Conservation (phyloP, 2,113 vertebrate species). For the Hystrix brachyura region DNA sequence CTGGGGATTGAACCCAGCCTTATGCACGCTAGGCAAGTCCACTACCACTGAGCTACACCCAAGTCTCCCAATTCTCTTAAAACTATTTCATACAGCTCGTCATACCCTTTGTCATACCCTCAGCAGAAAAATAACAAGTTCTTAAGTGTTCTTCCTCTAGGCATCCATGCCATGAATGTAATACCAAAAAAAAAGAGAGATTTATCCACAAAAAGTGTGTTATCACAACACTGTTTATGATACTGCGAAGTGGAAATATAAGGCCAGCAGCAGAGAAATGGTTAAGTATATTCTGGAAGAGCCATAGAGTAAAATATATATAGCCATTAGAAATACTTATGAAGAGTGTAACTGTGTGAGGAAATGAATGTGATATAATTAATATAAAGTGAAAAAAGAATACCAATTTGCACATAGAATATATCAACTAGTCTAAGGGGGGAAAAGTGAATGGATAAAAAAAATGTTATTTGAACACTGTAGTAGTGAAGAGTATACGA, state of each 20-base stretch:
- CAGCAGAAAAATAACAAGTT: background rate
- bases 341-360: background rate
- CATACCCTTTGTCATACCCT: background rate
- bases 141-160: background rate
- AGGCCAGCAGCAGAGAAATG: background rate
- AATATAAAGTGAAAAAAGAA: background rate
- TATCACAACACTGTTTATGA: background rate
- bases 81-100: background rate
- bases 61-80: background rate
- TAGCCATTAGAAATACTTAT: background rate
- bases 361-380: background rate
- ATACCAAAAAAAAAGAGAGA: background rate
- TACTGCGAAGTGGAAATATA: background rate
- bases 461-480: background rate
- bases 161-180: background rate
- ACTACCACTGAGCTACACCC: background rate
- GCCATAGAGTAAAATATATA: background rate
- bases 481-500: background rate
- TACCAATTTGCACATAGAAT: background rate
- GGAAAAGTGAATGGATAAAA: background rate
- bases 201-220: background rate
- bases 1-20: background rate
- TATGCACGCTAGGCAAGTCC: background rate
- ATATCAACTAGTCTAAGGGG: background rate
- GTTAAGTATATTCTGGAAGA: conserved; percentile 7